Percentiles rank a stretch among this genome's conserved stretches.
These are phyloP conservation scores for Drosophila carrolli DNA, from an alignment of 1,140 invertebrate species.

Conservation along the genomic window DNA sequence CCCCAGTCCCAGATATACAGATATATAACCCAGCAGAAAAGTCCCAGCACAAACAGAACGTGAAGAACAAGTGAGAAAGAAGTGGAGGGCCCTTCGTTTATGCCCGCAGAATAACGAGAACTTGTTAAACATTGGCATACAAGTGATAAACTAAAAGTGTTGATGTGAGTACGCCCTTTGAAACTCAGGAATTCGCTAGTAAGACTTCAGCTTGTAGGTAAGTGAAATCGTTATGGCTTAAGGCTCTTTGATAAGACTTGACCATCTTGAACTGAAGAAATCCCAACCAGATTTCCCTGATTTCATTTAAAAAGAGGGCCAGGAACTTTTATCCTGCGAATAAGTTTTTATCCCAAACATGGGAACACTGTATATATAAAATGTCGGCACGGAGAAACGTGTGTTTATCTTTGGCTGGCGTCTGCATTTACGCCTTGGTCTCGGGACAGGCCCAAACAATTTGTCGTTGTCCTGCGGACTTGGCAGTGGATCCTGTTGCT, in stretches of 20 bases:
- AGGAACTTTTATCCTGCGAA: not conserved
- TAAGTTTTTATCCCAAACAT: too few species aligned
- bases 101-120: not conserved
- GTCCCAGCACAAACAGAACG: constrained; percentile 20
- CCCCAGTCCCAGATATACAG: constrained; percentile 10
- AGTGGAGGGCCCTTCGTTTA: not conserved
- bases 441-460: constrained; percentile 29
- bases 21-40: constrained; percentile 14
- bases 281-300: not conserved
- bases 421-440: constrained; percentile 24
- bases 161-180: too few species aligned
- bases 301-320: not conserved
- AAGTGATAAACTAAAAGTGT: too few species aligned
- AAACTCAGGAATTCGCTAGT: too few species aligned
- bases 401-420: not conserved
- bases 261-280: not conserved
- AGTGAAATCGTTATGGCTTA: too few species aligned
- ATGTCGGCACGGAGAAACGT: constrained; percentile 14
- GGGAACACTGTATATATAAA: too few species aligned
- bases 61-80: not conserved
- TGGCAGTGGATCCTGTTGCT: constrained; percentile 35
- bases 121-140: not conserved
- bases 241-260: too few species aligned
- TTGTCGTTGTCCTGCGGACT: constrained; percentile 32
- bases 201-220: too few species aligned